Evolutionary conservation across 2,888 invertebrate species (phyloP).

Genomic region (Drosophila differens): DNA sequence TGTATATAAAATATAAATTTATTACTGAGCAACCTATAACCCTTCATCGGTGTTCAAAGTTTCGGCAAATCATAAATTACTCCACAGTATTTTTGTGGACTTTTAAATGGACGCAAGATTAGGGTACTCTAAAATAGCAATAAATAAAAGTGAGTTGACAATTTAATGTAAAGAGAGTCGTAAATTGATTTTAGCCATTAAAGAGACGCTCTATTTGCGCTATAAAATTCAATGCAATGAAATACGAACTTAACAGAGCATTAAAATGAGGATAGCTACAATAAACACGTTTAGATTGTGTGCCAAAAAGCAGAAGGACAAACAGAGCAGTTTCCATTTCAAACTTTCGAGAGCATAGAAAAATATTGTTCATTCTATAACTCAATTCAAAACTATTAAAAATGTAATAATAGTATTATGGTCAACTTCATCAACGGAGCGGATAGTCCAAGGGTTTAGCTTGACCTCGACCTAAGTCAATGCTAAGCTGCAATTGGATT

Average conservation of each 20-base stretch:
- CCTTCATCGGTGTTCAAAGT: neutral
- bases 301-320: neutral
- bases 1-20: neutral
- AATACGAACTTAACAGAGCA: neutral
- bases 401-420: neutral
- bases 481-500: constrained; percentile 2
- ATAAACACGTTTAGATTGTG: neutral
- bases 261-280: neutral
- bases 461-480: constrained; percentile 6
- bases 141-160: constrained; percentile 6
- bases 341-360: neutral
- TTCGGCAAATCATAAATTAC: neutral
- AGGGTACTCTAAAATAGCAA: constrained; percentile 1
- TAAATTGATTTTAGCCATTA: neutral
- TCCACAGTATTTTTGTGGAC: neutral
- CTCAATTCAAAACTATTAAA: constrained; percentile 2
- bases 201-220: neutral
- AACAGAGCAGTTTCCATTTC: no score
- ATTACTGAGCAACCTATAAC: neutral
- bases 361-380: neutral
- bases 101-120: neutral
- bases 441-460: neutral
- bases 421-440: neutral
- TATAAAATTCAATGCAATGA: constrained; percentile 3
- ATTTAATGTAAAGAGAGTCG: neutral